A percentile compares a stretch with the other conserved stretches of the same genome.
Conservation (phyloP, 2,797 vertebrate genomes). For the Anas bernieri region DNA sequence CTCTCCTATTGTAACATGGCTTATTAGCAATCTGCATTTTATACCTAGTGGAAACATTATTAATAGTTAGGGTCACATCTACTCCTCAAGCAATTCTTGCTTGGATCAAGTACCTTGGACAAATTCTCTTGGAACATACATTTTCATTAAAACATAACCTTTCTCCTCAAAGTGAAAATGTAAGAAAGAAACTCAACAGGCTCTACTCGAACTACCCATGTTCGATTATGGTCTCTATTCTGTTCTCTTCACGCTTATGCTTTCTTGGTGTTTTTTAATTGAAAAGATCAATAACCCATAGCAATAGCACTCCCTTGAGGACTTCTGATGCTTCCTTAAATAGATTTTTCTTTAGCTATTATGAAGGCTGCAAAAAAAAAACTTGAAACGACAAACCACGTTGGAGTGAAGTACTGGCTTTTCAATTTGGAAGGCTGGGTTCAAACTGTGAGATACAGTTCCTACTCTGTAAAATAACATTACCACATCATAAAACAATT, state of each 20-base stretch:
- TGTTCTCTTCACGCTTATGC: not conserved
- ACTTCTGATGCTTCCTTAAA: not conserved
- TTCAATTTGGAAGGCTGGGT: not conserved
- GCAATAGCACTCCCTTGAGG: not conserved
- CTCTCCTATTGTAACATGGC: not conserved
- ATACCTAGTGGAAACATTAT: not conserved
- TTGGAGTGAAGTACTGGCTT: not conserved
- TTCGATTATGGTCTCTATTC: not conserved
- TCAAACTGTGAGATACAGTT: not conserved
- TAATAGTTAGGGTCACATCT: not conserved
- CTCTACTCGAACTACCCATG: not conserved
- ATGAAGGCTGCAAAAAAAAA: not conserved
- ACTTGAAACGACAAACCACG: not conserved
- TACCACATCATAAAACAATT: not conserved
- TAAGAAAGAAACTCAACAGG: not conserved
- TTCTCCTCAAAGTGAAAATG: not conserved
- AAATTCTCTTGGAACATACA: not conserved
- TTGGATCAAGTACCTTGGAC: not conserved
- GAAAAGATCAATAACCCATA: not conserved
- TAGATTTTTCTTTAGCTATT: not conserved
- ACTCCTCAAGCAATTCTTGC: not conserved
- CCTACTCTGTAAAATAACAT: not conserved
- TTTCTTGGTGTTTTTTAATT: slow-evolving; percentile 6
- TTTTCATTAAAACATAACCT: not conserved
- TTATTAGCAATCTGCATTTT: not conserved